Base-by-base conservation (phyloP, 2,888 invertebrate species). In the Hylaea fasciaria region DNA sequence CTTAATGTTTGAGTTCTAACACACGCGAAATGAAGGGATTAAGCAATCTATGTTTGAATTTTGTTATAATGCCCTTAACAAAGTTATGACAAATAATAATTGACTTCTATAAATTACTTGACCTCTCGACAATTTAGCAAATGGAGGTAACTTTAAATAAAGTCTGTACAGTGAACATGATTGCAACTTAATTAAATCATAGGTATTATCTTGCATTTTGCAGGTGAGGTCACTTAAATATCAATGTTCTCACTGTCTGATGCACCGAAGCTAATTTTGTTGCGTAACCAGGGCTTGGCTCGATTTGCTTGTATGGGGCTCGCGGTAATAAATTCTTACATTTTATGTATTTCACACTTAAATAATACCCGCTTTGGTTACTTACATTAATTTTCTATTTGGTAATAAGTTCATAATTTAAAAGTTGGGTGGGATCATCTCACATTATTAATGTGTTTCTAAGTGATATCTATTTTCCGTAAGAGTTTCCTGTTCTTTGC, bases 251-350 rank as follows among this genome's bases (percentile, higher is more conserved):
- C 71, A 66, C 58, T 74, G 62, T 66, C 66, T 66, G 67, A 62
- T 74, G 69, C 72, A 73, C 71, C 76, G 79, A 70, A 76, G 78
- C 72, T 74, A 71, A 78, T 78, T n/a, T 70, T 64, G 65, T 89
- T 89, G 71, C 80, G 69, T 75, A 83, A 87, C 68, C 70, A 80
- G 81, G 84, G 82, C 78, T 80, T 73, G 83, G 79, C 77, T 74
- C 59, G 64, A 72, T 74, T 70, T 65, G 66, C 69, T 77, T 78
- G 73, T 73, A 59, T 53, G 68, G 76, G 68, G 76, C 77, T 77
- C 72, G 77, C 80, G 77, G 74, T 74, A 72, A 86, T 79, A 82
- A 84, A 81, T 22, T 76, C 78, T 69, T 69, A 65, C 68, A 71
- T 76, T 81, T 86, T 80, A 83, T 82, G 72, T 69, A 63, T 70